Base-by-base conservation (phyloP, 2,797 vertebrate species). In the Dicrostonyx torquatus region DNA sequence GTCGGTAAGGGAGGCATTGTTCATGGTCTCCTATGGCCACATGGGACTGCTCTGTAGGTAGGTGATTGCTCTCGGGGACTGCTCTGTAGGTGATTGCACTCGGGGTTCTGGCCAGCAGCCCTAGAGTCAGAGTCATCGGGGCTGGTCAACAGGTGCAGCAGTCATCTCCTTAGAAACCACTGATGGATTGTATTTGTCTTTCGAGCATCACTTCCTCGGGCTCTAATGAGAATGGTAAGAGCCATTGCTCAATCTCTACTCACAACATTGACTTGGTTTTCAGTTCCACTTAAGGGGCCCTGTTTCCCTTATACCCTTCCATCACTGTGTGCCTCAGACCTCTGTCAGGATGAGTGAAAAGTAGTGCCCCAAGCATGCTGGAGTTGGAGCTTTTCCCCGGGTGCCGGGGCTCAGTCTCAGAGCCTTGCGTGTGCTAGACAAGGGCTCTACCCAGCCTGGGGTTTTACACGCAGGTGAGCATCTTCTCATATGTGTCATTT, bases 281-380 rank as follows among this genome's bases (percentile, higher is more conserved):
- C 15, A 20, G 53, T 87, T 92, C 86, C 64, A 14, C n/a, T 34
- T 70, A 83, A 75, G 58, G n/a, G 5, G 53, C 17, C 37, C 55
- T 1, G 9, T 91, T 64, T 20, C 66, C 55, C 15, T 34, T 18
- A 40, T 22, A 22, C 18, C 17, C 70, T 18, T 0, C 60, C 1
- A 5, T 62, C 22, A 11, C n/a, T 4, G 2, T 2, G 13, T 0
- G 2, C 6, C 18, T 12, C 9, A 50, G 62, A 34, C 45, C 50
- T 55, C 34, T 55, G 34, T 70, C 43, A 22, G 1, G 18, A 73
- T 85, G 14, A 29, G 22, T 78, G 31, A 31, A 45, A 70, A 66
- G 29, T 2, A 13, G 20, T 29, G 60, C 45, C 66, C 58, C 34
- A 15, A 22, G 37, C 40, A 78, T 6, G 2, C 18, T 82, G 60